Base-by-base conservation (phyloP, 2,888 invertebrate genomes). In the Folsomia manolachei region DNA sequence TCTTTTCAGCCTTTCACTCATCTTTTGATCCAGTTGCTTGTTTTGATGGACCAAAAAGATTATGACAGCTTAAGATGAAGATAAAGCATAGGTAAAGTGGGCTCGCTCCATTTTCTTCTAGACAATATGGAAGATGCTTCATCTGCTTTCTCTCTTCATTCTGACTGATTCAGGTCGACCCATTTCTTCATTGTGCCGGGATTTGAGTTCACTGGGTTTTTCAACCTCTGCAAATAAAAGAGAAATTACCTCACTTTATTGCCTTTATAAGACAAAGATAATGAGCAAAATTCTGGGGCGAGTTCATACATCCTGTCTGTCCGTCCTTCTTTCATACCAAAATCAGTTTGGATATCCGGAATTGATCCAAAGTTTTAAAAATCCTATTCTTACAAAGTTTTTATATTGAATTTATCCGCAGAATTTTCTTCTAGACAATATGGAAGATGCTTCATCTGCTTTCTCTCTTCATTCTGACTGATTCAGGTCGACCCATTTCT, bases 11-110 rank as follows among this genome's bases (percentile, higher is more conserved):
- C 39, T 39, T 14, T 39, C 39, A 9, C 39, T 39, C 39, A 39
- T 39, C 39, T 39, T 39, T 39, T 39, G 39, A 39, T 39, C 39
- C 14, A 39, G 7, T n/a, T n/a, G n/a, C n/a, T n/a, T n/a, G n/a
- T 39, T 4, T 39, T 39, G 39, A 9, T 14, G 39, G 39, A 39
- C 39, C 39, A 39, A 39, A 39, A 14, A 39, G 39, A 39, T 39
- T 39, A 39, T 39, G 39, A 39, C 39, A 14, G 39, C 39, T 39
- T 39, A 14, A 39, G 39, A 39, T 39, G 39, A 14, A 39, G 39
- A 14, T 14, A 39, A 39, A n/a, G n/a, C n/a, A n/a, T n/a, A n/a
- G 56, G 62, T 18, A 24, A 62, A 62, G 62, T 62, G 62, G 62
- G 24, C 62, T 62, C 62, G 62, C 23, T 62, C 24, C 24, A 24